These are phyloP conservation scores for Erythrocercus mccallii DNA, from an alignment of 2,113 vertebrate genomes.

Conservation along the genomic window DNA sequence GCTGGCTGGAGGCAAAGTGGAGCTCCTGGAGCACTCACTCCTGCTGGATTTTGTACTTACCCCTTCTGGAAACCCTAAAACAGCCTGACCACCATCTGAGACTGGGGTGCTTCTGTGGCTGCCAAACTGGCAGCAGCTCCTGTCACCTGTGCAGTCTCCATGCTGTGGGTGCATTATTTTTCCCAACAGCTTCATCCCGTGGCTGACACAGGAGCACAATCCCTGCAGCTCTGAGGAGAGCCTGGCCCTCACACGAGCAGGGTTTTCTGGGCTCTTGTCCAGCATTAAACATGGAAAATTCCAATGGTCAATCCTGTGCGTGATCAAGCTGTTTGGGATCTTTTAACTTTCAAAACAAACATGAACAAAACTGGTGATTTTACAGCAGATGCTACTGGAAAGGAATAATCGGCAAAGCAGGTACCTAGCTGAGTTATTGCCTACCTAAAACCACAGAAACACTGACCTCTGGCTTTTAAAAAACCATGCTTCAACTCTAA, in stretches of 20 bases:
- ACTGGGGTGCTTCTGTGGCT: neutral
- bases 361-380: neutral
- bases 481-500: neutral
- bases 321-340: neutral
- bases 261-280: neutral
- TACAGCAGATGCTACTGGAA: neutral
- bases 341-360: neutral
- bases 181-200: neutral
- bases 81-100: neutral
- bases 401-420: neutral
- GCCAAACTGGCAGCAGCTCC: neutral
- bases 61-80: neutral
- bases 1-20: neutral
- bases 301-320: fast-evolving
- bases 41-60: neutral
- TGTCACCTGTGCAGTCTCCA: neutral
- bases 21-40: neutral
- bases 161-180: neutral
- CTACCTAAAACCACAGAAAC: neutral
- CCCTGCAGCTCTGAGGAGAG: neutral
- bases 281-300: slow-evolving; percentile 23
- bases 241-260: fast-evolving
- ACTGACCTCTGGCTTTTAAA: neutral
- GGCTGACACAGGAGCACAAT: neutral
- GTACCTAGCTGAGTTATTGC: neutral